Conservation (phyloP, 23 tunicate genomes). For the Ascidia mentula region DNA sequence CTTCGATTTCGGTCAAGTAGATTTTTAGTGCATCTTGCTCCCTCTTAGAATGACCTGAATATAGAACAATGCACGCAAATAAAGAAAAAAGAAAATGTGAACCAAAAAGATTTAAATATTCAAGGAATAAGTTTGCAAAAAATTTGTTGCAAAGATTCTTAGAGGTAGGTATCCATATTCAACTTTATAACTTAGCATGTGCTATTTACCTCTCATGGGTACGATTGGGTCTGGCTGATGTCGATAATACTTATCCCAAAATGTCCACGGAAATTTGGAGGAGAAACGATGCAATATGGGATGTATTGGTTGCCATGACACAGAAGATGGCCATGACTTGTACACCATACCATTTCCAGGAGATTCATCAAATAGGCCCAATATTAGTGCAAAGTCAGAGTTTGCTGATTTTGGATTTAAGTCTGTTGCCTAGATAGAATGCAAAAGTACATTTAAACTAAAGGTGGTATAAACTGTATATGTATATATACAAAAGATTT, state of each 20-base stretch:
- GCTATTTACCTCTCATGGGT: conserved; percentile 46
- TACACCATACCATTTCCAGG: neutral
- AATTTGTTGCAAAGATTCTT: no score
- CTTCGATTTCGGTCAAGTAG: conserved; percentile 49
- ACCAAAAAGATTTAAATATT: no score
- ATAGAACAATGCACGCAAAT: no score
- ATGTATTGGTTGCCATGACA: conserved; percentile 49
- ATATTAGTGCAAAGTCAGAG: conserved; percentile 20
- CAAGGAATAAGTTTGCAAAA: no score
- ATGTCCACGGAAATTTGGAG: conserved; percentile 39
- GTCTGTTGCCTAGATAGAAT: conserved; percentile 24
- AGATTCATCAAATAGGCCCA: conserved; percentile 13
- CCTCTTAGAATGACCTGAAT: conserved; percentile 67
- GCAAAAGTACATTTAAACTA: no score
- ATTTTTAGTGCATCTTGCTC: conserved; percentile 33
- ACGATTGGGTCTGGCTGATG: conserved; percentile 32
- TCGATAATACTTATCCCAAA: conserved; percentile 79
- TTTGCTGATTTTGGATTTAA: conserved; percentile 1
- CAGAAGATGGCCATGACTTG: conserved; percentile 49
- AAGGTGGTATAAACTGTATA: no score
- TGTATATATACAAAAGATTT: no score
- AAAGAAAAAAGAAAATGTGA: no score
- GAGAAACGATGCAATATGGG: conserved; percentile 24
- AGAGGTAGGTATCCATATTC: no score
- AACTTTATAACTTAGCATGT: neutral